Conservation (phyloP, 2,113 vertebrate species). For the Colius striatus region DNA sequence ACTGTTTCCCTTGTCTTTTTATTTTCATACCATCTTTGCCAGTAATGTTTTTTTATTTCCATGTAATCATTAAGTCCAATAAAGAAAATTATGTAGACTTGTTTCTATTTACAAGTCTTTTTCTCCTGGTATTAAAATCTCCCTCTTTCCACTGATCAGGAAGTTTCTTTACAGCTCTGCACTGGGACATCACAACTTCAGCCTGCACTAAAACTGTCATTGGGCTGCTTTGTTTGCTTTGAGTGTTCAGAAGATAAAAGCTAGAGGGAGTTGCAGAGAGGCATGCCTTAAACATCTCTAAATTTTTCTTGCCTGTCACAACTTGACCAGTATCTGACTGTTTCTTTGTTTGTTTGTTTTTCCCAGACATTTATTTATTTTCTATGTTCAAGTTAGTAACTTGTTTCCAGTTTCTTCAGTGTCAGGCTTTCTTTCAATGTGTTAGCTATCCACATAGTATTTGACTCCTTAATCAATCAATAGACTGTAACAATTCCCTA, state of each 20-base stretch:
- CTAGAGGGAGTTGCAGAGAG: background rate
- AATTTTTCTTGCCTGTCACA: background rate
- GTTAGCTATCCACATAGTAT: background rate
- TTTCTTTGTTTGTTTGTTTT: too few relatives aligned
- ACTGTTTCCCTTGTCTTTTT: background rate
- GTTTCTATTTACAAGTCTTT: background rate
- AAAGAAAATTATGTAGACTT: background rate
- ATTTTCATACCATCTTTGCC: background rate
- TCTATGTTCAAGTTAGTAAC: background rate
- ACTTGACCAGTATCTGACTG: background rate
- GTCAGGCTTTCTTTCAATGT: background rate
- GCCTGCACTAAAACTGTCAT: background rate
- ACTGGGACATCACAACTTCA: background rate
- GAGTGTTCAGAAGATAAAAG: slow-evolving; percentile 1
- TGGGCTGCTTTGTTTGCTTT: background rate
- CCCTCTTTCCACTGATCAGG: background rate
- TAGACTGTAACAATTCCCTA: background rate
- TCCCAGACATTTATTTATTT: background rate
- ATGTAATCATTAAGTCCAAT: background rate
- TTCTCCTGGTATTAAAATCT: background rate
- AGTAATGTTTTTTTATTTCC: background rate
- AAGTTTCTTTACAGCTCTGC: background rate
- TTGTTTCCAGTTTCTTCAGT: background rate
- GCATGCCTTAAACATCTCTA: background rate
- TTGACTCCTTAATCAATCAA: background rate